Conservation (phyloP, 2,113 vertebrate species). For the Trogon melanurus region DNA sequence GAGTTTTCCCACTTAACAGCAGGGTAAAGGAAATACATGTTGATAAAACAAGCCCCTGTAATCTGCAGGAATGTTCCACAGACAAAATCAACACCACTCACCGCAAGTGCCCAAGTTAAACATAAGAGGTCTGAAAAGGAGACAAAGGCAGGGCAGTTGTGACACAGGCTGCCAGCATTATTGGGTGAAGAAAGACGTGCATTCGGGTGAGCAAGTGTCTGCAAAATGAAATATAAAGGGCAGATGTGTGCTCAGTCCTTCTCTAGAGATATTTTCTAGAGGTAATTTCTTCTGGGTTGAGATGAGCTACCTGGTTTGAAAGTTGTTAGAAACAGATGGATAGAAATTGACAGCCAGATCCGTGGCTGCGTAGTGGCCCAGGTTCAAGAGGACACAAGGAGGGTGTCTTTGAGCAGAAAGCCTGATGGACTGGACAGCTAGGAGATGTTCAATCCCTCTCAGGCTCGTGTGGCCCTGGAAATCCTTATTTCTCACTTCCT, state of each 20-base stretch:
- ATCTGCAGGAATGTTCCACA: neutral
- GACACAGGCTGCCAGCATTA: neutral
- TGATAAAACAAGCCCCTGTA: neutral
- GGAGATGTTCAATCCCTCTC: neutral
- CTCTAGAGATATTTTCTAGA: neutral
- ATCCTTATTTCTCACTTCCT: neutral
- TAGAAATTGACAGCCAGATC: neutral
- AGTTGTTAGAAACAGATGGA: neutral
- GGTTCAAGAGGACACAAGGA: neutral
- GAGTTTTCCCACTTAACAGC: neutral
- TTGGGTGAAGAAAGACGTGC: neutral
- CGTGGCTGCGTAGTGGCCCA: neutral
- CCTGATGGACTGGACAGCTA: neutral
- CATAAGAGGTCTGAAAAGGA: neutral
- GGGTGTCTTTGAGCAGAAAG: neutral
- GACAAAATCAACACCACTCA: neutral
- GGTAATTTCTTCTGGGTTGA: neutral
- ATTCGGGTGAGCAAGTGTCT: neutral
- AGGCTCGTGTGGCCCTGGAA: fast-evolving
- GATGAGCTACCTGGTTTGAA: neutral
- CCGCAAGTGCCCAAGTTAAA: neutral
- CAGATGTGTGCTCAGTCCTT: neutral
- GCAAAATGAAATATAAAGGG: neutral
- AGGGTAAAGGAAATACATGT: neutral
- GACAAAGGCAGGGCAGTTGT: neutral